Evolutionary conservation across 2,797 vertebrate genomes (phyloP).

Genomic region (Falco berigora): DNA sequence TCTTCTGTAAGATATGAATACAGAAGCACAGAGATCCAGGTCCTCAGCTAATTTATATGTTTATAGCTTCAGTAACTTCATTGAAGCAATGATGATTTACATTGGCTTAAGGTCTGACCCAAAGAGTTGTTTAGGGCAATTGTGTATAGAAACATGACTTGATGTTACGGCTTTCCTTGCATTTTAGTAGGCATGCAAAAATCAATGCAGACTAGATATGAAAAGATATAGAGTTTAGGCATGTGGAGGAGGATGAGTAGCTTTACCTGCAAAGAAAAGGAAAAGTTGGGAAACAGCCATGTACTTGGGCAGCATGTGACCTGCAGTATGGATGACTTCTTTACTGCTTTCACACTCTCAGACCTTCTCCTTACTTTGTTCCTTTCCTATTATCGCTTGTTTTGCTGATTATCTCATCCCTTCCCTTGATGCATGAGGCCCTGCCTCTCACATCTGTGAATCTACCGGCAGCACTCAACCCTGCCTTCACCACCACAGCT

Average conservation of each 20-base stretch:
- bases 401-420: neutral
- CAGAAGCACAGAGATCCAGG: neutral
- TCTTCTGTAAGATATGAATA: neutral
- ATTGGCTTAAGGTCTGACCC: neutral
- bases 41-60: neutral
- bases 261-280: neutral
- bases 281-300: neutral
- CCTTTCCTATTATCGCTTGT: neutral
- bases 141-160: neutral
- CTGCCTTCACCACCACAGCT: neutral
- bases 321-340: neutral
- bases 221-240: neutral
- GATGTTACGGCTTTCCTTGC: neutral
- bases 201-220: neutral
- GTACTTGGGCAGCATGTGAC: neutral
- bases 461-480: neutral
- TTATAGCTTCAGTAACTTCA: neutral
- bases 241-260: neutral
- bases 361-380: neutral
- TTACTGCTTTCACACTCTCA: neutral
- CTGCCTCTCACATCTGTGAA: neutral
- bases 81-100: neutral
- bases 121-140: neutral
- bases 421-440: neutral
- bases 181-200: neutral